Evolutionary conservation across 1,140 invertebrate species (phyloP), one percentile per base, ranked within the genome.

Genomic region (Cydia strobilella): DNA sequence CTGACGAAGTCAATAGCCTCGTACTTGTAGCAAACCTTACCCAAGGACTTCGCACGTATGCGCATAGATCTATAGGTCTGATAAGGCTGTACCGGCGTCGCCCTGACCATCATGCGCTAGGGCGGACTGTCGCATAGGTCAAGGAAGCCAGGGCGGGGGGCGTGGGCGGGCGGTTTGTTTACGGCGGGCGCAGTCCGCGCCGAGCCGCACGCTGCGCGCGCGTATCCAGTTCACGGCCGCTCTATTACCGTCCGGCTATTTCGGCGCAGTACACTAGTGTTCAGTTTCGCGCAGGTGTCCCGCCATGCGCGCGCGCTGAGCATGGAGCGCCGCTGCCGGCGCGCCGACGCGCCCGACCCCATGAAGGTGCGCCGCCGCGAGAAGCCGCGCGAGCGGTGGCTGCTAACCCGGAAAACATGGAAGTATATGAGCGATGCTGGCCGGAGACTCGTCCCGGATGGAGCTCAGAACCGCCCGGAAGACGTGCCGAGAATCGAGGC

Each of bases 371-470:
- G 93, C 73, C 92, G 93, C 75, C 94, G 94, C 59, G 95, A 95
- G 73, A 94, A 94, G 59, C 93, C 94, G 54, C 95, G 95, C 80
- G 96, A 97, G 88, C 94, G 97, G 91, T 98, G 97, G 97, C 92
- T 98, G 39, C 93, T 97, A 23, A 97, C 97, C 5, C 93, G 97
- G 31, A 98, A 98, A 91, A 97, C 97, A 20, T 98, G 97, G 97
- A 94, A 96, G 75, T 97, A 97, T 86, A 98, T 98, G 97, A 95
- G 96, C 0, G 97, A 98, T 82, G 96, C 97, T 12, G 97, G 97
- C n/a, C 95, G 96, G 59, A 96, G 96, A 82, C 93, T 98, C 13
- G 96, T 98, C 54, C 97, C 97, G 0, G 97, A 97, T 71, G 95
- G 95, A 2, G 94, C 94, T 0, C 94, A 95, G 82, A 95, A 96